Evolutionary conservation across 2,113 vertebrate species (phyloP), one percentile per base, ranked within the genome.

Genomic region (Colaptes auratus): DNA sequence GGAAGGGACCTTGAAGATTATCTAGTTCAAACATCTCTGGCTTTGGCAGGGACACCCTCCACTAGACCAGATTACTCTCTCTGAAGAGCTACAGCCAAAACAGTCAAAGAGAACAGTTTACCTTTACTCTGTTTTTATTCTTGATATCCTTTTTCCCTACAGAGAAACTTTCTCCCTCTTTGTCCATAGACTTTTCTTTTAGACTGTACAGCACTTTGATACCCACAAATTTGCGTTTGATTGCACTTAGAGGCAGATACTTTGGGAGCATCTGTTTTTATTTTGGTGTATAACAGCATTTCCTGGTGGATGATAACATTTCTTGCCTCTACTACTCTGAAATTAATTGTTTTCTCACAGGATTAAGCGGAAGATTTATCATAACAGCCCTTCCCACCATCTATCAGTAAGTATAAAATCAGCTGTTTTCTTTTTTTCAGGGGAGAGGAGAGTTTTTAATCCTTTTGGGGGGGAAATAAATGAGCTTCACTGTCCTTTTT

Each of bases 301-400:
- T 52, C 50, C 59, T n/a, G 27, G 4, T 66, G 7, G 25, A 2
- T 52, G 27, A 3, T 1, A 72, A 11, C 4, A 14, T 31, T 33
- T n/a, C 4, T 28, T 64, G 4, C 21, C 6, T 58, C 21, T 50
- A 2, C 52, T 44, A 0, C 63, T 77, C 65, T 69, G 33, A 70
- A 91, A 86, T 53, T 31, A 6, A 42, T 80, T 94, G 12, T 97
- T 59, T 89, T 86, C 82, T 93, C 98, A 5, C 94, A 99, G 99
- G 99, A 69, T 92, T 99, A 89, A 99, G 99, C 52, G 99, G 99
- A 9, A 97, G 99, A 75, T 99, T 99, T 97, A 96, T 99, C 94
- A 99, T 99, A 92, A 99, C 99, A n/a, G 99, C 99, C 15, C 98
- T 99, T 96, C 99, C 99, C 63, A 99, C 99, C 23, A 99, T 99